Evolutionary conservation across 2,113 vertebrate genomes (phyloP).

Genomic region (Hucho hucho): DNA sequence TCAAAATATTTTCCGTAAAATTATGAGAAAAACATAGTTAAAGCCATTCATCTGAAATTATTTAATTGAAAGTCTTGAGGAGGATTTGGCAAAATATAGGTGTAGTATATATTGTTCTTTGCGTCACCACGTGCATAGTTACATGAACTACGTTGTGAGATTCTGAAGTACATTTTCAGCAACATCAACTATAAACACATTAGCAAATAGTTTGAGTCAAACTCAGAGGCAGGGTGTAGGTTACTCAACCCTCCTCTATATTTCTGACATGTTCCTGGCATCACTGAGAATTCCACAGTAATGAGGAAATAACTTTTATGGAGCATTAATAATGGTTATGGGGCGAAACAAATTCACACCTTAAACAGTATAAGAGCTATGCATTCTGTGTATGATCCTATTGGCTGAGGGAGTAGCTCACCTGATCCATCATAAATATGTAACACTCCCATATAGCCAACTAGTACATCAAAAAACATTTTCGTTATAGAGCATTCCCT

Average conservation of each 20-base stretch:
- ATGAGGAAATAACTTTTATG: constrained; percentile 59
- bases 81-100: not conserved
- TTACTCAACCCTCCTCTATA: constrained; percentile 64
- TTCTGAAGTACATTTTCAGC: constrained; percentile 18
- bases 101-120: not conserved
- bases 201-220: constrained; percentile 48
- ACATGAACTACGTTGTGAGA: not conserved
- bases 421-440: too few relatives aligned
- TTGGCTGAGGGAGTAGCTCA: too few relatives aligned
- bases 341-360: not conserved
- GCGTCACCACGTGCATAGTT: too few relatives aligned
- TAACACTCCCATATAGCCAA: too few relatives aligned
- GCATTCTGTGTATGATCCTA: not conserved
- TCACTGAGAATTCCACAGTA: constrained; percentile 59
- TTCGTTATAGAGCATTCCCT: too few relatives aligned
- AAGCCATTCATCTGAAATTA: not conserved
- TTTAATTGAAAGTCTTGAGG: not conserved
- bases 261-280: constrained; percentile 68
- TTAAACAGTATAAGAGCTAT: not conserved
- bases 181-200: constrained; percentile 50
- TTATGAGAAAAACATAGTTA: not conserved
- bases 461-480: too few relatives aligned
- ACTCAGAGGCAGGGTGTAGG: constrained; percentile 41
- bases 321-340: constrained; percentile 31
- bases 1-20: not conserved